Evolutionary conservation across 2,797 vertebrate species (phyloP).

Genomic region (Phataginus tricuspis): DNA sequence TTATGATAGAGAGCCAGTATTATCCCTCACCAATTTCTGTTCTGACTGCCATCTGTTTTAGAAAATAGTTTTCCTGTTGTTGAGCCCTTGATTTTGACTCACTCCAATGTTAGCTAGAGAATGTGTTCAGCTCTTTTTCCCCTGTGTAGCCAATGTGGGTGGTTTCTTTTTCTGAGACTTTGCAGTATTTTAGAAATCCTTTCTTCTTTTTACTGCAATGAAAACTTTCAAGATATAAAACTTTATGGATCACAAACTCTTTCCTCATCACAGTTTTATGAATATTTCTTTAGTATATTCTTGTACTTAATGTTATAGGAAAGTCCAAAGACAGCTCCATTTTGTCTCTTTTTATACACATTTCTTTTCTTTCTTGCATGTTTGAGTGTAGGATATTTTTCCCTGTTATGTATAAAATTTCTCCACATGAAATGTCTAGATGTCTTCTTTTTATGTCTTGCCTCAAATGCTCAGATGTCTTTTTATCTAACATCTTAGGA

Average conservation of each 20-base stretch:
- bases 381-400: background rate
- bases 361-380: background rate
- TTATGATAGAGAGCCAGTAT: background rate
- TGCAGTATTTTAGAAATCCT: slow-evolving; percentile 4
- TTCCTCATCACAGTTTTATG: background rate
- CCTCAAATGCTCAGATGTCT: background rate
- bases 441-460: background rate
- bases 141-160: background rate
- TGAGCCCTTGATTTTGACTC: background rate
- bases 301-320: background rate
- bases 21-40: background rate
- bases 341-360: background rate
- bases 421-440: background rate
- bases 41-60: background rate
- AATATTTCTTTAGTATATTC: background rate
- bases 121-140: background rate
- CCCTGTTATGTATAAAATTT: background rate
- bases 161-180: slow-evolving; percentile 31
- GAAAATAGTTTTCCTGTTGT: background rate
- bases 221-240: background rate
- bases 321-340: background rate
- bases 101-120: background rate
- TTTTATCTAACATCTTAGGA: background rate
- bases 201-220: background rate
- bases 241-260: background rate